Evolutionary conservation across 2,113 vertebrate species (phyloP).

Genomic region (Brachypteracias leptosomus): DNA sequence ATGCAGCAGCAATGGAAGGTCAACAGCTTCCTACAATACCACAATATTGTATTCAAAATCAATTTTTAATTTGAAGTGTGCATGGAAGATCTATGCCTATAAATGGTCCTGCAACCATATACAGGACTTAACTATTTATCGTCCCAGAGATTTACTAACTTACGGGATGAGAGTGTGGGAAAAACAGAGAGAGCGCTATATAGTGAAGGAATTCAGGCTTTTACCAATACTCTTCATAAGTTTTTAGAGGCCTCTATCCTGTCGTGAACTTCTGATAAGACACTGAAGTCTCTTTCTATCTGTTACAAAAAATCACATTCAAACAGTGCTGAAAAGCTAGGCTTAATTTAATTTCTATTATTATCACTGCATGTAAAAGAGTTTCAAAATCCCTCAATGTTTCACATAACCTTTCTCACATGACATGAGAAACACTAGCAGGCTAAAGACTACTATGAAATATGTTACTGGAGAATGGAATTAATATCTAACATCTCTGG

Average conservation of each 20-base stretch:
- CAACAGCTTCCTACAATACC: neutral
- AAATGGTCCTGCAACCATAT: neutral
- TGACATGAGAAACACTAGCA: neutral
- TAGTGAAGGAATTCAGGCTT: neutral
- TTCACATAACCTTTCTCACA: neutral
- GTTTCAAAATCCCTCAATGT: neutral
- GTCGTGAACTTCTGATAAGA: neutral
- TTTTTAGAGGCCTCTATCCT: neutral
- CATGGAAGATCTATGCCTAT: neutral
- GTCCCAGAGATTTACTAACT: neutral
- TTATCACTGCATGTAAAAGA: neutral
- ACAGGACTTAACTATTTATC: neutral
- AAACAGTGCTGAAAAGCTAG: neutral
- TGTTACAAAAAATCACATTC: neutral
- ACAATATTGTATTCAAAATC: neutral
- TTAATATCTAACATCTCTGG: neutral
- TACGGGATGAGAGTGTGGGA: neutral
- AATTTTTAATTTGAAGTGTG: neutral
- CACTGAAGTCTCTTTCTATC: neutral
- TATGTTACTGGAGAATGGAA: neutral
- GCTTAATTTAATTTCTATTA: neutral
- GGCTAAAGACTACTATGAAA: neutral
- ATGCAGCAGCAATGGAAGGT: neutral
- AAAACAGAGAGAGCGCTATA: neutral
- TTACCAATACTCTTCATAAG: neutral